phyloP scores from a whole-genome alignment of 2,888 invertebrate genomes.

The Philonicus albiceps region DNA sequence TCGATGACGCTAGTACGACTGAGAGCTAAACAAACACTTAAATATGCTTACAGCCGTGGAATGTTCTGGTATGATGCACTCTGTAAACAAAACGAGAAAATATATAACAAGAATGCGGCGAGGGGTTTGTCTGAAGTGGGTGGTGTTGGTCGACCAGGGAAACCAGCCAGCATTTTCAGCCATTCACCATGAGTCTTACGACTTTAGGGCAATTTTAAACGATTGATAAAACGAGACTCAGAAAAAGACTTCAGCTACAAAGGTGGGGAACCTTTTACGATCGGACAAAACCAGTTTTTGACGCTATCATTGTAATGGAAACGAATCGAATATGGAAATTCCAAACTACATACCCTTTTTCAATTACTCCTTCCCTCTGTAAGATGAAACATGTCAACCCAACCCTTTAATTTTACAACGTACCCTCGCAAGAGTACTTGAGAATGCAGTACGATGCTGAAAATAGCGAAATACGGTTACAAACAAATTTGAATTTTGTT shows the following conservation, averaged over 20 bases:
- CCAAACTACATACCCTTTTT: background rate
- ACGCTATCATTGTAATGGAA: background rate
- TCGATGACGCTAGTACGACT: background rate
- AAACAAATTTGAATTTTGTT: background rate
- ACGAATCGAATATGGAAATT: background rate
- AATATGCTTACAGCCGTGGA: background rate
- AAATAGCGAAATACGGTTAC: background rate
- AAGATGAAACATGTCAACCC: background rate
- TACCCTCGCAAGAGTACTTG: background rate
- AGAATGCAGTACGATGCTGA: background rate
- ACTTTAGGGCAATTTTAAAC: background rate
- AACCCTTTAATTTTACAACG: background rate
- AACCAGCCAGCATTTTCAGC: background rate
- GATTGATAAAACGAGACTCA: background rate
- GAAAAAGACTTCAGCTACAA: background rate
- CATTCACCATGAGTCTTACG: background rate
- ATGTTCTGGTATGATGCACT: conserved; percentile 2
- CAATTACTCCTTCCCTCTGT: background rate
- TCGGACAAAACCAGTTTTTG: background rate
- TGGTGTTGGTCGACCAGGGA: background rate
- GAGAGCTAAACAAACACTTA: background rate
- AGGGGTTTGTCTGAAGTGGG: background rate
- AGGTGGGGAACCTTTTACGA: background rate
- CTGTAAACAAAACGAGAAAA: background rate
- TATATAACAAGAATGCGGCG: background rate